Evolutionary conservation across 1,140 invertebrate genomes (phyloP), one percentile per base, ranked within the genome.

Genomic region (Leptestheria dahalacensis): DNA sequence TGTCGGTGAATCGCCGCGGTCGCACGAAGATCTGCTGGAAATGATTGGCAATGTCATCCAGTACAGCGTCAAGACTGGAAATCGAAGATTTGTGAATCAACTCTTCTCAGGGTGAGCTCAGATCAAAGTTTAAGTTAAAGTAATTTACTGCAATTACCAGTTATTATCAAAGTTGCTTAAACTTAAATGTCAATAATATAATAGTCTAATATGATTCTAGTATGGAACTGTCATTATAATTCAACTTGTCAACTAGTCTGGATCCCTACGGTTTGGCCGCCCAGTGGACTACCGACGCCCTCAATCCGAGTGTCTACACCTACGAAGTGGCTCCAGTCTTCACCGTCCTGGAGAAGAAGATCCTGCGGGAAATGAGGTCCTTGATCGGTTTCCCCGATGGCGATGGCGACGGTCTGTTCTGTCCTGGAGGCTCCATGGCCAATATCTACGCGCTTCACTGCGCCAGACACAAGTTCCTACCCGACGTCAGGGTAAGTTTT

Each of bases 371-470:
- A 66, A 96, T 97, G 91, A 77, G 89, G 46, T 73, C 74, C 18
- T 81, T 90, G 20, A 80, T 97, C 33, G 93, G 94, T 0, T 97
- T 86, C 78, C 72, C 77, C 3, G 72, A 80, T 11, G 86, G 84
- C 0, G 74, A 79, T 48, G 84, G 82, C 0, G 83, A 85, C 12
- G 88, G 91, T 72, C 90, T 97, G 50, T 96, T 97, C 72, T 89
- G 87, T 67, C 94, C 94, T 10, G 94, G 94, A 28, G 94, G 94
- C 0, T 93, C 91, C 1, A 86, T 97, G 64, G 86, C 92, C 2
- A 97, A 97, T 70, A 85, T 93, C 60, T 97, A 97, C 70, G 92
- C 88, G 12, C 90, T 97, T 58, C 87, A 88, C 67, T 80, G 90
- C 60, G 93, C 93, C 2, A 74, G 93, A 41, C 84, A 87, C 67